Base-by-base conservation (phyloP, 1,140 invertebrate species). In the Drosophila ironensis region DNA sequence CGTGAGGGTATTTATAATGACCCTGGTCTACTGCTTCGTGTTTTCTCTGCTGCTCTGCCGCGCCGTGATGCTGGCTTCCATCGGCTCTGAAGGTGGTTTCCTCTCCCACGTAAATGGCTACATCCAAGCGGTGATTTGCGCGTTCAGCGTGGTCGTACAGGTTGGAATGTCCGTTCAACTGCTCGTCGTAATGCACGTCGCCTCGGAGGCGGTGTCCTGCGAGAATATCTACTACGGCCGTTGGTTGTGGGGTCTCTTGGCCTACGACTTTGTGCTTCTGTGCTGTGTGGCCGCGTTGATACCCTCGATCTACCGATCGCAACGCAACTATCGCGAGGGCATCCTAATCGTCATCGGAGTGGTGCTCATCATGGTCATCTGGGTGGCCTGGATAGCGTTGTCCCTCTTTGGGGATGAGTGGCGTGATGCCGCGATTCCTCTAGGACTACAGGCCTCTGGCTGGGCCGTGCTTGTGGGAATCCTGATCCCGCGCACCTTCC, bases 301-400 rank as follows among this genome's bases (percentile, higher is more conserved):
- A 22, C 91, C 93, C 0, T 90, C 92, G 20, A 92, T 93, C 11
- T 90, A 91, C 28, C 91, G 92, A 8, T 93, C 92, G 4, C 92
- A 92, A 44, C 90, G 93, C n/a, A 94, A 94, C 66, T 93, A 93
- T 74, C 90, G 91, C 2, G 93, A 94, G 80, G 93, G 93, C 1
- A 86, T 92, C 42, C 45, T 92, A 0, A 88, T 90, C 11, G 81
- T 89, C 17, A 77, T 88, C 33, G 77, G 87, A 3, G 50, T 80
- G 1, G 82, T 89, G 9, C 56, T 90, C 3, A 87, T 90, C 5
- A 59, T 91, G 12, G 60, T 89, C 11, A 86, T 92, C 1, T 94
- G 93, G 93, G 71, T 91, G 2, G 76, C 90, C 2, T 93, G 93
- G 92, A 84, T 92, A 8, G 88, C 90, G 0, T 64, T 91, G 5